phyloP scores from a whole-genome alignment of 2,888 invertebrate genomes.

The Apamea monoglypha region DNA sequence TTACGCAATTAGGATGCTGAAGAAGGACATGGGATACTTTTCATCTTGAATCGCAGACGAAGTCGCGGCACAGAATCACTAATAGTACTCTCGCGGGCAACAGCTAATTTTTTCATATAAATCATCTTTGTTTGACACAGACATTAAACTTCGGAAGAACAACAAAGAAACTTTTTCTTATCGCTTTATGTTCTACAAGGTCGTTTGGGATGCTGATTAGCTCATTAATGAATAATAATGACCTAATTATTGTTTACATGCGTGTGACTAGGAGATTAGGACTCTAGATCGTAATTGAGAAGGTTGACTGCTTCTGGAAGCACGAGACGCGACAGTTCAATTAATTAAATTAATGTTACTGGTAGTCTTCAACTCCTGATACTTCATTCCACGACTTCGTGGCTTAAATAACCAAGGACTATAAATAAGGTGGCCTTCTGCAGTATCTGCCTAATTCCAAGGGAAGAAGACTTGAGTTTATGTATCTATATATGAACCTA shows the following conservation, averaged over 20 bases:
- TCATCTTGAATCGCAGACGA: not conserved
- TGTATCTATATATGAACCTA: not conserved
- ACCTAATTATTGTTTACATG: conserved; percentile 51
- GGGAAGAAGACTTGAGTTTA: too few relatives aligned
- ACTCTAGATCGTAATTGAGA: not conserved
- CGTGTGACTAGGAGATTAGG: not conserved
- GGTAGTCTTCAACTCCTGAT: not conserved
- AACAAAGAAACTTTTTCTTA: conserved; percentile 56
- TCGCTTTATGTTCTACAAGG: conserved; percentile 37
- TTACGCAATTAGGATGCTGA: too few relatives aligned
- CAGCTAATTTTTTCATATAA: conserved; percentile 6
- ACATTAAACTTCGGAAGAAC: conserved; percentile 14
- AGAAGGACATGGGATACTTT: not conserved
- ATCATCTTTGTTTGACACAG: conserved; percentile 29
- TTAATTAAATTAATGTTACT: not conserved
- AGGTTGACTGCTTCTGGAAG: not conserved
- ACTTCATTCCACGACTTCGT: not conserved
- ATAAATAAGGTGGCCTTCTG: too few relatives aligned
- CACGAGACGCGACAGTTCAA: not conserved
- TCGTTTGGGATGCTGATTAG: conserved; percentile 43
- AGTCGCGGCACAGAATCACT: not conserved
- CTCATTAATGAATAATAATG: conserved; percentile 47
- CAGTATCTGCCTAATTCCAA: too few relatives aligned
- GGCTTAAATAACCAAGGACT: not conserved
- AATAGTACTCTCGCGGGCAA: not conserved